These are phyloP conservation scores for Caenorhabditis angaria DNA, from an alignment of 2,888 invertebrate species.

Conservation along the genomic window DNA sequence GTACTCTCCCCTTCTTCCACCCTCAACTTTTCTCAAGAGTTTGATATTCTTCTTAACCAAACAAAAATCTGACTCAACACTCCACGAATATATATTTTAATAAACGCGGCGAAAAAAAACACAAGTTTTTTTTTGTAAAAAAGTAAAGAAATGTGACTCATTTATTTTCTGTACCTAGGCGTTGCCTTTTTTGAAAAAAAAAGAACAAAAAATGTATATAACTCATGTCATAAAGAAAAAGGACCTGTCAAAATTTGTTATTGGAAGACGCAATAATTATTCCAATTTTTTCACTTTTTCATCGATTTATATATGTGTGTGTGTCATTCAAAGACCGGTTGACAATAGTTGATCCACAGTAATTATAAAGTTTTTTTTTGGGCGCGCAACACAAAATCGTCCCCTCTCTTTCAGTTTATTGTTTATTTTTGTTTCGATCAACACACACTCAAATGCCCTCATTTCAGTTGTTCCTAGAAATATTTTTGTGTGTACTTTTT, in stretches of 20 bases:
- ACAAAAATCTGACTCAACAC: constrained; percentile 4
- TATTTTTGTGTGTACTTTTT: constrained; percentile 38
- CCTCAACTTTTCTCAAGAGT: neutral
- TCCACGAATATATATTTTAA: too few species aligned
- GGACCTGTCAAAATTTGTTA: constrained; percentile 3
- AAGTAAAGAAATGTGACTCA: neutral
- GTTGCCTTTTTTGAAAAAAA: neutral
- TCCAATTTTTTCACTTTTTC: neutral
- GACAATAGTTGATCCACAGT: constrained; percentile 50
- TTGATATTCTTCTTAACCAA: constrained; percentile 1
- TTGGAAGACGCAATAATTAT: neutral
- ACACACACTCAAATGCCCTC: constrained; percentile 16
- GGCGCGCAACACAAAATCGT: constrained; percentile 15
- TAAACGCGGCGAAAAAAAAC: neutral
- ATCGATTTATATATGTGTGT: neutral
- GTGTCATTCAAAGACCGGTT: constrained; percentile 30
- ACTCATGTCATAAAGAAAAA: too few species aligned
- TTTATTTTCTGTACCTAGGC: neutral
- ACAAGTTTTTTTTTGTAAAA: neutral
- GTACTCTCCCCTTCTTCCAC: neutral
- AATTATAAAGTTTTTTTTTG: constrained; percentile 45
- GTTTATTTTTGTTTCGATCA: constrained; percentile 3
- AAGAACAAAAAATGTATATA: neutral
- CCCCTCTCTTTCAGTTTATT: constrained; percentile 16
- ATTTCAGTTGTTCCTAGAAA: constrained; percentile 19